phyloP scores from a whole-genome alignment of 1,140 invertebrate genomes.

The Mercenaria mercenaria region DNA sequence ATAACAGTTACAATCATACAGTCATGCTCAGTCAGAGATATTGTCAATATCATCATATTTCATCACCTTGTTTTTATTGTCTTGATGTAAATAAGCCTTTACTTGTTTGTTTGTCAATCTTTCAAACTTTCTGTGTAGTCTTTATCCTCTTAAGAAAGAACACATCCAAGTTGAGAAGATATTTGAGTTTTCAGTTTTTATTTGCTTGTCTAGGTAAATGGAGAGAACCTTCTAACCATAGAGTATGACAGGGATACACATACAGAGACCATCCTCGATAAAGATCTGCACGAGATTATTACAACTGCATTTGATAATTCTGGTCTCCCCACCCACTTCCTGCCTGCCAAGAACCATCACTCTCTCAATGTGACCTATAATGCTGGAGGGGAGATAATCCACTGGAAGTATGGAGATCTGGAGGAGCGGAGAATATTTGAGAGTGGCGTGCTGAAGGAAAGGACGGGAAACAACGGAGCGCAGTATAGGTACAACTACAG shows the following conservation, averaged over 20 bases:
- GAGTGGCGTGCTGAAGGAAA: constrained; percentile 93
- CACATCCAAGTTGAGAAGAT: too few relatives aligned
- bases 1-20: too few relatives aligned
- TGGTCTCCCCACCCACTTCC: constrained; percentile 90
- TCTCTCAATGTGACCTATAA: constrained; percentile 93
- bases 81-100: too few relatives aligned
- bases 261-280: constrained; percentile 95
- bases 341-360: constrained; percentile 89
- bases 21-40: too few relatives aligned
- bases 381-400: constrained; percentile 94
- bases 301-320: constrained; percentile 95
- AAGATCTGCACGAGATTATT: constrained; percentile 92
- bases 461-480: constrained; percentile 91
- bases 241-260: constrained; percentile 96
- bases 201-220: constrained; percentile 86
- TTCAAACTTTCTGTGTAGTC: too few relatives aligned
- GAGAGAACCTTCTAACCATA: constrained; percentile 95
- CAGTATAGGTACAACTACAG: constrained; percentile 90
- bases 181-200: not conserved
- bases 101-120: too few relatives aligned
- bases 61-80: too few relatives aligned
- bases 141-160: too few relatives aligned
- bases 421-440: constrained; percentile 94
- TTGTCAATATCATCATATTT: too few relatives aligned
- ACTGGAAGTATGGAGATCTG: constrained; percentile 95